Base-by-base conservation (phyloP, 2,888 invertebrate genomes). In the Trichogramma dendrolimi region DNA sequence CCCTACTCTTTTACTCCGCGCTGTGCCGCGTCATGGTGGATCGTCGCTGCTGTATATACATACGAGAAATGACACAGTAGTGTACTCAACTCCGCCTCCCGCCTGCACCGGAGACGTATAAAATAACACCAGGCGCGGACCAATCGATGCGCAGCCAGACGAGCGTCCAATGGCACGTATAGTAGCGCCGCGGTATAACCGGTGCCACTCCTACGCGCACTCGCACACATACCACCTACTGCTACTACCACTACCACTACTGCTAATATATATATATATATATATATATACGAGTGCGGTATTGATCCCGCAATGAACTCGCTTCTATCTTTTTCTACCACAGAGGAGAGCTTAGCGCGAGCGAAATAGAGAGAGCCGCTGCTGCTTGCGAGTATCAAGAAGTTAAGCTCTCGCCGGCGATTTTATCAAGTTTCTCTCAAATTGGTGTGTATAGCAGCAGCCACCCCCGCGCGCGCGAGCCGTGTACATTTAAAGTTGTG, bases 261-360 rank as follows among this genome's bases (percentile, higher is more conserved):
- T n/a, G n/a, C n/a, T n/a, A n/a, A n/a, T n/a, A n/a, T n/a, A n/a
- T n/a, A n/a, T n/a, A n/a, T n/a, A n/a, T n/a, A n/a, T n/a, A n/a
- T n/a, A 14, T 14, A 14, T 14, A 14, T 14, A 14, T 14, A 14
- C 1, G 14, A 14, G 63, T 55, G 59, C 68, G 62, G 75, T 79
- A 78, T 79, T 78, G 79, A 78, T 79, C 79, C 76, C 77, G 75
- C 77, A 77, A 78, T 78, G 78, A 78, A 77, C 77, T 76, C 63
- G 55, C 73, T 69, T 1, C 14, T 14, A 2, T n/a, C n/a, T n/a
- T n/a, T n/a, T n/a, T n/a, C n/a, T 14, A 14, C 14, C 14, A 14
- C 14, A 14, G 14, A 14, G 14, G 14, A 14, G 14, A 14, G 14
- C 14, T 14, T 14, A 14, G 1, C 1, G 14, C 14, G 14, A 14